Percentiles rank a stretch among this genome's conserved stretches.
Evolutionary conservation across 2,888 invertebrate species (phyloP).

Genomic region (Parochlus steinenii): DNA sequence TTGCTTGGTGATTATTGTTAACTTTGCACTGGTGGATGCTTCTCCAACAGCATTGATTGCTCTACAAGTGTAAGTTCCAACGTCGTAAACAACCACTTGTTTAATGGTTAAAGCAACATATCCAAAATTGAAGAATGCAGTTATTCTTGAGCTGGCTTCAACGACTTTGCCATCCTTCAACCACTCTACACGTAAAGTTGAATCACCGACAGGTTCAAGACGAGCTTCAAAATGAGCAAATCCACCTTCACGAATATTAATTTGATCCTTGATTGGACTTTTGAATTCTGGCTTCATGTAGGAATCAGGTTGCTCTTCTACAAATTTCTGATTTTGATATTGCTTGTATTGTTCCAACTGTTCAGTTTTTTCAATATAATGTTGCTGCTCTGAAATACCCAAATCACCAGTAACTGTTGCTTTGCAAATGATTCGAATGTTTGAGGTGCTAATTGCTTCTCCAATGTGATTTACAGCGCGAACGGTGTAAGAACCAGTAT

Average conservation of each 20-base stretch:
- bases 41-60: slow-evolving; percentile 78
- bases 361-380: slow-evolving; percentile 83
- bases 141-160: slow-evolving; percentile 84
- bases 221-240: slow-evolving; percentile 93
- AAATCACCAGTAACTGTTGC: slow-evolving; percentile 74
- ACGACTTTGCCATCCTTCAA: slow-evolving; percentile 77
- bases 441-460: slow-evolving; percentile 73
- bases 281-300: slow-evolving; percentile 72
- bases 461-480: slow-evolving; percentile 81
- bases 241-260: slow-evolving; percentile 75
- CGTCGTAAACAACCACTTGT: slow-evolving; percentile 76
- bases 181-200: slow-evolving; percentile 83
- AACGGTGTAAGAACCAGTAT: slow-evolving; percentile 87
- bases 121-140: slow-evolving; percentile 86
- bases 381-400: slow-evolving; percentile 77
- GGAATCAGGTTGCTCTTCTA: slow-evolving; percentile 65
- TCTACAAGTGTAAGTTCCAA: slow-evolving; percentile 75
- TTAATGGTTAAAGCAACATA: slow-evolving; percentile 90
- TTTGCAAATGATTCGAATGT: slow-evolving; percentile 55
- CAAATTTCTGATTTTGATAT: slow-evolving; percentile 61
- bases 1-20: slow-evolving; percentile 70
- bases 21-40: slow-evolving; percentile 62
- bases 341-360: slow-evolving; percentile 79
- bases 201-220: slow-evolving; percentile 82
- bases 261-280: slow-evolving; percentile 74